Evolutionary conservation across 2,888 invertebrate genomes (phyloP).

Genomic region (Stenichneumon culpator): DNA sequence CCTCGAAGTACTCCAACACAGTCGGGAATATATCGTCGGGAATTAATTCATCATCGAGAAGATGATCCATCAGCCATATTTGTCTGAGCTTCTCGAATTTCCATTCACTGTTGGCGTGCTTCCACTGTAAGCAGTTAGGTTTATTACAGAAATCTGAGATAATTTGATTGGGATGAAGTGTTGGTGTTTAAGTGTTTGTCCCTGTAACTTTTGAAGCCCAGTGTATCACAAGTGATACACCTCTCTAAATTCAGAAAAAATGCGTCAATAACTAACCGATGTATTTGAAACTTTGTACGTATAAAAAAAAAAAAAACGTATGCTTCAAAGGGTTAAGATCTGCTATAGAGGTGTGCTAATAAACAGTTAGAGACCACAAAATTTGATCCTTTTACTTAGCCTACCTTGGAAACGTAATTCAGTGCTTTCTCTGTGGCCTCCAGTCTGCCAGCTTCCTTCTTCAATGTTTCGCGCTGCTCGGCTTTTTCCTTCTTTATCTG

Average conservation of each 20-base stretch:
- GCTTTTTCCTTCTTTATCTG: slow-evolving; percentile 89
- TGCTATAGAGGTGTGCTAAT: not conserved
- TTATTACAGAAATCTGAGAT: not conserved
- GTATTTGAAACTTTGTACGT: too few relatives aligned
- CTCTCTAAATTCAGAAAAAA: too few relatives aligned
- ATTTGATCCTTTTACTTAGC: not conserved
- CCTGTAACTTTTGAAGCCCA: too few relatives aligned
- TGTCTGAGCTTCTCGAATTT: slow-evolving; percentile 93
- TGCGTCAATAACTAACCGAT: too few relatives aligned
- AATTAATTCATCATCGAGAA: slow-evolving; percentile 88
- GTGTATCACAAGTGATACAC: too few relatives aligned
- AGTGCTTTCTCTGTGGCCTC: slow-evolving; percentile 88
- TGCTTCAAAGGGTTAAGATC: not conserved
- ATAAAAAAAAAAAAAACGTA: too few relatives aligned
- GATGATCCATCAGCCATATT: slow-evolving; percentile 91
- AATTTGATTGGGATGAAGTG: too few relatives aligned
- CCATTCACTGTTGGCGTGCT: slow-evolving; percentile 90
- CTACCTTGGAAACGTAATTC: slow-evolving; percentile 87
- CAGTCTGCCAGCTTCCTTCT: slow-evolving; percentile 86
- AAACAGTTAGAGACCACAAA: not conserved
- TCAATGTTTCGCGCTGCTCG: slow-evolving; percentile 87
- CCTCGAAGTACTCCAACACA: slow-evolving; percentile 90
- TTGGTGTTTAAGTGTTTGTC: too few relatives aligned
- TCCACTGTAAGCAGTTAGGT: slow-evolving; percentile 87
- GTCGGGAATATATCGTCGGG: slow-evolving; percentile 89